Evolutionary conservation across 2,113 vertebrate species (phyloP), one percentile per base, ranked within the genome.

Genomic region (Syrmaticus mikado): DNA sequence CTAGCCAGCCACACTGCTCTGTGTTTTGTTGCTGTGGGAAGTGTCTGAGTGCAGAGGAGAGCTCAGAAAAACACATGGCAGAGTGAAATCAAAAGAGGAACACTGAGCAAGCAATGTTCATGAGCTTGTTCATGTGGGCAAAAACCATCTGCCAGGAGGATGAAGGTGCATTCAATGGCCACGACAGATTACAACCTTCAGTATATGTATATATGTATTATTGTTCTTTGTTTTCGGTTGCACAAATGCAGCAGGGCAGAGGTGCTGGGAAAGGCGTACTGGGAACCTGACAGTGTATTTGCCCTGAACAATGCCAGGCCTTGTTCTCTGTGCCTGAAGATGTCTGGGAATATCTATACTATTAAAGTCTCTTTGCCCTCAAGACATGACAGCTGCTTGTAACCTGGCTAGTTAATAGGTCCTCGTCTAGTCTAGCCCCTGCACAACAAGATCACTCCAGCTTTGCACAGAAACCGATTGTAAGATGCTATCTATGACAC

Each of bases 141-240:
- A 41, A 22, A 0, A n/a, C 17, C 17, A 0, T 24, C 66, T 22
- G 78, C 75, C 34, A 12, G 10, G 61, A 10, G 7, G 22, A 20
- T 70, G 64, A 19, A 58, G 50, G 30, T 25, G 10, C 7, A 13
- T 38, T 82, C 32, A 55, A 0, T 22, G 38, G 24, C 61, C 17
- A 77, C 45, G 41, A 48, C 4, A 65, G 32, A 30, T 50, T 73
- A 48, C 7, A 58, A n/a, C 18, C 55, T 58, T n/a, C 30, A 32
- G 30, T 57, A 7, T 57, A 7, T 57, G 19, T 17, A 53, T 53
- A 53, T 53, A 27, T 16, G 7, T 18, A 22, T 46, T 34, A 20
- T 20, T 52, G 17, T 40, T 40, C 22, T 17, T 27, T 68, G 62
- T 5, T 57, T 84, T 57, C 58, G 10, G n/a, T 50, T 48, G 50